Evolutionary conservation across 1,140 invertebrate genomes (phyloP), one percentile per base, ranked within the genome.

Genomic region (Trissolcus basalis): DNA sequence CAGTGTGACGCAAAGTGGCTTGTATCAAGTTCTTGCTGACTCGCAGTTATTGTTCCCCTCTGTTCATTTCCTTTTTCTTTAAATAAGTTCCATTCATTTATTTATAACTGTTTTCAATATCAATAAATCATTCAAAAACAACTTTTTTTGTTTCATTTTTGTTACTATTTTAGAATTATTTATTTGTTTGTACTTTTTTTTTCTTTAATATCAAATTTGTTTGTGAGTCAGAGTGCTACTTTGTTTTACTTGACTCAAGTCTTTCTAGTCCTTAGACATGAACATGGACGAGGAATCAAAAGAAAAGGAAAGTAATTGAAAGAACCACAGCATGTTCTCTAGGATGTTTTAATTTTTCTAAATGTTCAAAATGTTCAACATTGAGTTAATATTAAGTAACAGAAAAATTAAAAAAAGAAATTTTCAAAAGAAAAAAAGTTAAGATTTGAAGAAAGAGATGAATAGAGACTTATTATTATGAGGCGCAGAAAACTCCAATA

Each of bases 241-340:
- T 27, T n/a, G n/a, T n/a, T 27, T 27, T 27, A 27, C 19, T 27
- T 27, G 19, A 3, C 19, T 27, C 19, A 27, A 27, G 13, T 44
- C 43, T 13, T 44, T 44, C 12, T 44, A 13, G 12, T 13, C 43
- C 12, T 44, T 44, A 44, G 43, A 44, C 11, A 13, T 44, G 43
- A 13, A n/a, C n/a, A 13, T 44, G 43, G 43, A 44, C 12, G 12
- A 44, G 43, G 43, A 44, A 44, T 13, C 43, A 13, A 56, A 44
- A 32, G 16, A 36, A 58, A 48, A 58, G 44, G 55, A 58, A 58
- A 58, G 32, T 58, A 58, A 58, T 6, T 27, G 6, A 27, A 56
- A 15, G 13, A 44, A 58, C 14, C 16, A 4, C 44, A 47, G 33
- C 35, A 41, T 41, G 35, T 10, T 54, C 6, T 54, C 14, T 8